These are phyloP conservation scores for Hypotaenidia philippensis DNA, from an alignment of 2,797 vertebrate species.

Conservation along the genomic window DNA sequence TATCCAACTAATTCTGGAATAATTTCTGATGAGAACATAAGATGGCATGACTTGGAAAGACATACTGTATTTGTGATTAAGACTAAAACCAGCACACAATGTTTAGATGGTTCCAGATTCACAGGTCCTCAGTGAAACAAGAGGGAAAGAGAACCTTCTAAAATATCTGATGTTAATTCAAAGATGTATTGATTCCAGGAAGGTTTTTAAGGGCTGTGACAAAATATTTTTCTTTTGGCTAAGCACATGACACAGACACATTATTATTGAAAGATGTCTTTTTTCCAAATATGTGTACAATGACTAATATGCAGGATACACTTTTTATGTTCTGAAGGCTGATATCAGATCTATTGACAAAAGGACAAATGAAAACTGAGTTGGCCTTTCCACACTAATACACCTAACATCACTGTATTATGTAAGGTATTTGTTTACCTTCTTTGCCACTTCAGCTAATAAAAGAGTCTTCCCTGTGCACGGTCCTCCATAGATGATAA, in stretches of 20 bases:
- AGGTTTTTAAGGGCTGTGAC: not conserved
- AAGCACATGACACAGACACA: not conserved
- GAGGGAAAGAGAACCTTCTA: not conserved
- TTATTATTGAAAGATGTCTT: not conserved
- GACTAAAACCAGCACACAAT: not conserved
- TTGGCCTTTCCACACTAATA: not conserved
- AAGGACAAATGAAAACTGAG: conserved; percentile 21
- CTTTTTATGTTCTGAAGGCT: not conserved
- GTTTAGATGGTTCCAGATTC: not conserved
- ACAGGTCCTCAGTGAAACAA: not conserved
- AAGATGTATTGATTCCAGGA: not conserved
- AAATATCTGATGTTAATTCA: not conserved
- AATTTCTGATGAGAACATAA: not conserved
- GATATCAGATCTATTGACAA: not conserved
- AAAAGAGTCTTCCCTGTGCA: conserved; percentile 97
- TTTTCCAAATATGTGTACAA: not conserved
- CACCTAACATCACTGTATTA: not conserved
- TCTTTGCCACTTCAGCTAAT: conserved; percentile 93
- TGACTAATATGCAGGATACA: not conserved
- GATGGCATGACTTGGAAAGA: not conserved
- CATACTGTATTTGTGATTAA: not conserved
- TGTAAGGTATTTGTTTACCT: conserved; percentile 85
- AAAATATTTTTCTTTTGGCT: not conserved
- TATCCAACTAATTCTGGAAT: not conserved
- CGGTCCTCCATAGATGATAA: conserved; percentile 93